Percentiles rank a stretch among this genome's conserved stretches.
Evolutionary conservation across 2,888 invertebrate species (phyloP).

Genomic region (Geophilus truncorum): DNA sequence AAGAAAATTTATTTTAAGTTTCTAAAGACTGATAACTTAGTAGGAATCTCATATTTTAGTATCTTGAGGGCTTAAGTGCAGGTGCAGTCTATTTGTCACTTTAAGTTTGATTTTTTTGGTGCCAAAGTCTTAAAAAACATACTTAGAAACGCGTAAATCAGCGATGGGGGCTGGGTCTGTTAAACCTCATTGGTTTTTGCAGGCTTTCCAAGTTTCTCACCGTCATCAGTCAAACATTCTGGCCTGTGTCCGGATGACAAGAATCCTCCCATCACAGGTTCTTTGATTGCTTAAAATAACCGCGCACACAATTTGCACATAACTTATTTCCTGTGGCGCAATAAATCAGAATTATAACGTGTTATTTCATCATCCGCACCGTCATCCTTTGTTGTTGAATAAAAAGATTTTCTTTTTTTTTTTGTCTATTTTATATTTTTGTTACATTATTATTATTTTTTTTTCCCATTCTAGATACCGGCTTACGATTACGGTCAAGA

Average conservation of each 20-base stretch:
- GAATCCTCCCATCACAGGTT: not conserved
- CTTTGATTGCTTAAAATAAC: conserved; percentile 3
- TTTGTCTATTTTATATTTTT: not conserved
- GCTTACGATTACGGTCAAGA: no score
- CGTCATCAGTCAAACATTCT: conserved; percentile 23
- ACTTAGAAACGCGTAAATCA: not conserved
- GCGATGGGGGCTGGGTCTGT: not conserved
- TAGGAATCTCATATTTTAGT: not conserved
- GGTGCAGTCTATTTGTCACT: conserved; percentile 10
- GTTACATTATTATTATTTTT: no score
- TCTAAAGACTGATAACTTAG: no score
- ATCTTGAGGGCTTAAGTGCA: not conserved
- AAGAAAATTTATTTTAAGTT: no score
- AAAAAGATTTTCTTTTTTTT: not conserved
- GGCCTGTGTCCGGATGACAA: not conserved
- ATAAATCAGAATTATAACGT: conserved; percentile 9
- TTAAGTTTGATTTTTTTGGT: not conserved
- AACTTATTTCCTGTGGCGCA: not conserved
- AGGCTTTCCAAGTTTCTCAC: not conserved
- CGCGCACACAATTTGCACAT: conserved; percentile 18
- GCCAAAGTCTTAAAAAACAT: not conserved
- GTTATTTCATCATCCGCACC: not conserved
- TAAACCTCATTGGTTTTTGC: conserved; percentile 7
- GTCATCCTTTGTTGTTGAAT: not conserved
- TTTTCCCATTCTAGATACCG: no score